Conservation (phyloP, 2,797 vertebrate species). For the Chaenodraco wilsoni region DNA sequence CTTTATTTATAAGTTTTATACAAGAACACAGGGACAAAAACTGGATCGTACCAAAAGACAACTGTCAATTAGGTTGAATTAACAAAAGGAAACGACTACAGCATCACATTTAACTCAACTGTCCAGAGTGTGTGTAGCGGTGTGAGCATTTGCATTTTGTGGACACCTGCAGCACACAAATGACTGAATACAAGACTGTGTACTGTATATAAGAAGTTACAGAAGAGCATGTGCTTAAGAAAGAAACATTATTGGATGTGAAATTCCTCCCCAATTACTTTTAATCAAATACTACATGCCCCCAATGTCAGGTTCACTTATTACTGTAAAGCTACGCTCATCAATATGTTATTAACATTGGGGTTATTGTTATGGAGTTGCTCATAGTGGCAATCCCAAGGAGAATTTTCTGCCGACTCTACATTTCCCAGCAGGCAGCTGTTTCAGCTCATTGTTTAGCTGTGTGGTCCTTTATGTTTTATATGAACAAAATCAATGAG, state of each 20-base stretch:
- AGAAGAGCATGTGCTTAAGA: background rate
- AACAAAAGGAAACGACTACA: background rate
- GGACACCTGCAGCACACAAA: background rate
- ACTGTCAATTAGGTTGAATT: conserved; percentile 29
- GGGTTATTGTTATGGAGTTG: background rate
- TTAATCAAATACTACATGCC: conserved; percentile 1
- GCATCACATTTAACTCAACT: conserved; percentile 4
- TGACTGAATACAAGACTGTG: background rate
- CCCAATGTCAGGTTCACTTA: background rate
- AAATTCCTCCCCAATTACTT: background rate
- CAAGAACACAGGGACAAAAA: conserved; percentile 6
- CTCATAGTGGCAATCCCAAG: background rate
- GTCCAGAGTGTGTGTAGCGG: background rate
- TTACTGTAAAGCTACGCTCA: background rate
- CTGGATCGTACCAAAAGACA: background rate
- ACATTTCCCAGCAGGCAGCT: background rate
- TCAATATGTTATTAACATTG: background rate
- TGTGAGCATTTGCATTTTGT: background rate
- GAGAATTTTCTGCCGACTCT: background rate
- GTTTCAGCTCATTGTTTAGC: background rate
- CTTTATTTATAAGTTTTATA: conserved; percentile 18
- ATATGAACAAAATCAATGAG: background rate
- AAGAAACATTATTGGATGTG: background rate
- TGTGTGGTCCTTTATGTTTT: background rate
- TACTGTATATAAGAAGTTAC: background rate